Percentiles rank a stretch among this genome's conserved stretches.
Evolutionary conservation across 2,797 vertebrate genomes (phyloP).

Genomic region (Cryptoprocta ferox): DNA sequence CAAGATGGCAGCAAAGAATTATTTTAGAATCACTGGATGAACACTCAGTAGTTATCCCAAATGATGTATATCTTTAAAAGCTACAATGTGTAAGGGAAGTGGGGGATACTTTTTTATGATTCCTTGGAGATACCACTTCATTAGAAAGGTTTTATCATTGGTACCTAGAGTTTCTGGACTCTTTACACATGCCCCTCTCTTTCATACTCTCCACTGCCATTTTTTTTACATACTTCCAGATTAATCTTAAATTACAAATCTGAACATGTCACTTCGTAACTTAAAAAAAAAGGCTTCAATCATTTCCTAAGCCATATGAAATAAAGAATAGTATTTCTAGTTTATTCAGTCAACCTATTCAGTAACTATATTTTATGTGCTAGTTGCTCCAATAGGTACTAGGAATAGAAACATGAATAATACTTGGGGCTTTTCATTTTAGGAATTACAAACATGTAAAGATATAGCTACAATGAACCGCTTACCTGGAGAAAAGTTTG

Average conservation of each 20-base stretch:
- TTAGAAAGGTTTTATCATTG: background rate
- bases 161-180: background rate
- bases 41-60: background rate
- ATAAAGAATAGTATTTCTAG: background rate
- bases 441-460: background rate
- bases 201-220: background rate
- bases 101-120: background rate
- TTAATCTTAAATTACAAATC: conserved; percentile 43
- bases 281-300: background rate
- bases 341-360: background rate
- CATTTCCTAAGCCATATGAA: background rate
- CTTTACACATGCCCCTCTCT: background rate
- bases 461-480: background rate
- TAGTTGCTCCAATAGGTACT: background rate
- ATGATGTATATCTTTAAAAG: background rate
- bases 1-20: conserved; percentile 86
- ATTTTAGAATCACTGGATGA: conserved; percentile 57
- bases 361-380: background rate
- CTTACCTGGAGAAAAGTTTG: background rate
- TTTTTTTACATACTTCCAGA: background rate
- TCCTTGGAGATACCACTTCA: background rate
- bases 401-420: background rate
- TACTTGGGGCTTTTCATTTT: background rate
- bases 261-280: background rate
- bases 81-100: background rate